A percentile compares a stretch with the other conserved stretches of the same genome.
These are phyloP conservation scores for Neoascia interrupta DNA, from an alignment of 2,888 invertebrate genomes.

Conservation along the genomic window DNA sequence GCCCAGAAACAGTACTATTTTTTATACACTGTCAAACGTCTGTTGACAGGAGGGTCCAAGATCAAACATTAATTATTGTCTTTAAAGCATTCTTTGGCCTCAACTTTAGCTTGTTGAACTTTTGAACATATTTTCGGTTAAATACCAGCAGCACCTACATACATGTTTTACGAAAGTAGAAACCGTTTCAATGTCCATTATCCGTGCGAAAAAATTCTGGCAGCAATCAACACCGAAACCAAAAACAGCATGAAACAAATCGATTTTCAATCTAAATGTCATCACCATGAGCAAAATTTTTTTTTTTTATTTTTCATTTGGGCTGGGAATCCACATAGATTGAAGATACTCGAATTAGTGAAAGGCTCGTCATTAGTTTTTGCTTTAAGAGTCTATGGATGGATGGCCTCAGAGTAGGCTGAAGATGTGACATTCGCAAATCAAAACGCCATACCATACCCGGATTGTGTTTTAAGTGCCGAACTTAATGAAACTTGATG, in stretches of 20 bases:
- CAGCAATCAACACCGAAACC: neutral
- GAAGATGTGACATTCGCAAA: slow-evolving; percentile 2
- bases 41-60: no score
- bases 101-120: no score
- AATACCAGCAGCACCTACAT: no score
- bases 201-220: neutral
- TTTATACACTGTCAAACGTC: no score
- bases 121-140: no score
- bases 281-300: slow-evolving; percentile 14
- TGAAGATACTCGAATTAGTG: slow-evolving; percentile 37
- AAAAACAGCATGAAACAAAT: neutral
- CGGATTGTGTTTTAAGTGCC: slow-evolving; percentile 1
- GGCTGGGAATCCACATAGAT: slow-evolving; percentile 35
- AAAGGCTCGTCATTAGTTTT: slow-evolving; percentile 38
- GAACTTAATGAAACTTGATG: neutral
- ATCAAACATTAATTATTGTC: no score
- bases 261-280: slow-evolving; percentile 40
- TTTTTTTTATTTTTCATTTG: slow-evolving; percentile 14
- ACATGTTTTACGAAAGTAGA: no score
- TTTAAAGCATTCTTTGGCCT: no score
- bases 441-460: neutral
- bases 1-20: no score
- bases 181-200: no score
- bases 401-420: neutral
- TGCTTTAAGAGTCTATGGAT: slow-evolving; percentile 1